Evolutionary conservation across 2,888 invertebrate species (phyloP).

Genomic region (Acanthosoma haemorrhoidale): DNA sequence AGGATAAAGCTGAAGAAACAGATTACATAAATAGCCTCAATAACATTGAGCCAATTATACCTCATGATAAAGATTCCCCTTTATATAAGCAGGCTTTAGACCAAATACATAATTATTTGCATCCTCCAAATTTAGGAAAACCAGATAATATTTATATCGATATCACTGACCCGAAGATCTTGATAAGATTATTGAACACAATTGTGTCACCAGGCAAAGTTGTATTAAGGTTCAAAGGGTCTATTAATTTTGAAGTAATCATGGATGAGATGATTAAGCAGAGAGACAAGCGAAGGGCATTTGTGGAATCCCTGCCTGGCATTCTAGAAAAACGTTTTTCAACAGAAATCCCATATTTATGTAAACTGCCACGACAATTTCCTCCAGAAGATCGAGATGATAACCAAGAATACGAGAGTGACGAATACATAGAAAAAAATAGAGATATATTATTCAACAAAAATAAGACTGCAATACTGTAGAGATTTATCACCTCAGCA

Average conservation of each 20-base stretch:
- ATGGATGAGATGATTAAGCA: not conserved
- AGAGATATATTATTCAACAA: not conserved
- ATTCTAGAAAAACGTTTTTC: not conserved
- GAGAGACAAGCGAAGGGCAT: not conserved
- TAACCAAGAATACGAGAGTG: not conserved
- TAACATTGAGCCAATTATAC: slow-evolving; percentile 9
- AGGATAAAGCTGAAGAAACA: not conserved
- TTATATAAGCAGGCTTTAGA: not conserved
- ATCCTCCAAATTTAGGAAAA: not conserved
- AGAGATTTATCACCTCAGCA: no score
- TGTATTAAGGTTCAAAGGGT: not conserved
- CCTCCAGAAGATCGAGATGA: not conserved
- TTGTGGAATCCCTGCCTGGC: not conserved
- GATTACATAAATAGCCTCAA: not conserved
- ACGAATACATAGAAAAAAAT: not conserved
- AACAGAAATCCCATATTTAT: not conserved
- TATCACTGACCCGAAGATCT: not conserved
- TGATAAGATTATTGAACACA: slow-evolving; percentile 3
- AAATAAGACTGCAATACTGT: not conserved
- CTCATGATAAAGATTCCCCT: not conserved
- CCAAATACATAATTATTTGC: not conserved
- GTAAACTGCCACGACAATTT: no score
- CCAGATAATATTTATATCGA: not conserved
- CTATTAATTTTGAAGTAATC: not conserved
- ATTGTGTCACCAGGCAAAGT: not conserved